Evolutionary conservation across 2,113 vertebrate species (phyloP), one percentile per base, ranked within the genome.

Genomic region (Mesembrinibis cayennensis): DNA sequence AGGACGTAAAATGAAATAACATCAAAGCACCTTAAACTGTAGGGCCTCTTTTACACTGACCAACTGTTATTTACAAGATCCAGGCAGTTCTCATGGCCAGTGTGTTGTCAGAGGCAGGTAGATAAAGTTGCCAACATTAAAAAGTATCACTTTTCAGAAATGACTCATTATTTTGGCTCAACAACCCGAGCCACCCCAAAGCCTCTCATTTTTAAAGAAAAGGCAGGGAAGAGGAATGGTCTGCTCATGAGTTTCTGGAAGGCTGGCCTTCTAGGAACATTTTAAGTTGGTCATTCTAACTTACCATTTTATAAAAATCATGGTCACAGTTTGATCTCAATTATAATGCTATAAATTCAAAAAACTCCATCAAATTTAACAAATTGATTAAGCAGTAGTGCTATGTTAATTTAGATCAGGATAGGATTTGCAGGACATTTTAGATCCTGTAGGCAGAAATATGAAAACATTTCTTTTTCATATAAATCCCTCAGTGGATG

Each of bases 11-110:
- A 89, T 82, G 32, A 85, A 97, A 85, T 91, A 86, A 87, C 66
- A 80, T 92, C 91, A 95, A 95, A 95, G 87, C 20, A 93, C 25
- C 23, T 85, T 70, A 49, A 91, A 70, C 42, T 25, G 22, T 71
- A 89, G 45, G 26, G 12, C 20, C 26, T 82, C 44, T 90, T 82
- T 90, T 80, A 59, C 44, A 38, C 58, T 65, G 27, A 82, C 29
- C 71, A 73, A 86, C 36, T 77, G 58, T 58, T 89, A 82, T 82
- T 87, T 82, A 70, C 42, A 66, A 90, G 66, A 82, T 77, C 9
- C n/a, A 77, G 40, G 7, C 77, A 80, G 66, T 89, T 79, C 17
- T 89, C 13, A 42, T 66, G 40, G 32, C 23, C 2, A 0, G 3
- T 42, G 6, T 77, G 21, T 49, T 90, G 52, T 65, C 30, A 58